Conservation (phyloP, 2,888 invertebrate genomes). For the Netelia fuscicornis region DNA sequence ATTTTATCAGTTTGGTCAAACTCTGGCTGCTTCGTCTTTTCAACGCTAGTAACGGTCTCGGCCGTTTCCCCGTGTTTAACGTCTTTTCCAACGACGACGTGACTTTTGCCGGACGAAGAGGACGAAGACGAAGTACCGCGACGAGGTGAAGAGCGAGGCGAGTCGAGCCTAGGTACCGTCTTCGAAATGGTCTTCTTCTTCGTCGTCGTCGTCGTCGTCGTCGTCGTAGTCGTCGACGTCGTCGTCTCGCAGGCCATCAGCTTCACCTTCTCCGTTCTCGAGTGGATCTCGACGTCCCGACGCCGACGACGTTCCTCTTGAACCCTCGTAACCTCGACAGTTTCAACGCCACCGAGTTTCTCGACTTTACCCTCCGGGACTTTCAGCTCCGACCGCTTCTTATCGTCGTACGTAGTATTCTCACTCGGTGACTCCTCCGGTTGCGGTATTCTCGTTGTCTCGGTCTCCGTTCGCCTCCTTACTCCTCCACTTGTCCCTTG, state of each 20-base stretch:
- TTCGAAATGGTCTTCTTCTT: not conserved
- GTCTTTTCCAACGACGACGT: slow-evolving; percentile 47
- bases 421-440: slow-evolving; percentile 46
- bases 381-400: slow-evolving; percentile 46
- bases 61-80: slow-evolving; percentile 15
- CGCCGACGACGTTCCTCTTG: slow-evolving; percentile 63
- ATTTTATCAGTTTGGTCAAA: slow-evolving; percentile 48
- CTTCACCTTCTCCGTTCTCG: slow-evolving; percentile 52
- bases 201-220: slow-evolving; percentile 6
- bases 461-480: not conserved
- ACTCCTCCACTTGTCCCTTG: not conserved
- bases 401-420: slow-evolving; percentile 42
- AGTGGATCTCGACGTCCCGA: slow-evolving; percentile 65
- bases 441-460: slow-evolving; percentile 31
- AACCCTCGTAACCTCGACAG: slow-evolving; percentile 65
- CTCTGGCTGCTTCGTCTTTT: slow-evolving; percentile 12
- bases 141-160: slow-evolving; percentile 46
- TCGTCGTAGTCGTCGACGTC: not conserved
- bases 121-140: slow-evolving; percentile 32
- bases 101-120: slow-evolving; percentile 50
- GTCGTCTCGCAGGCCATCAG: slow-evolving; percentile 46
- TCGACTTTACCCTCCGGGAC: slow-evolving; percentile 49
- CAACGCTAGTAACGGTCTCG: not conserved
- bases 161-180: slow-evolving; percentile 40
- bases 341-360: slow-evolving; percentile 37